Percentiles rank a stretch among this genome's conserved stretches.
These are phyloP conservation scores for Ophion ventricosus DNA, from an alignment of 2,888 invertebrate genomes.

Conservation along the genomic window DNA sequence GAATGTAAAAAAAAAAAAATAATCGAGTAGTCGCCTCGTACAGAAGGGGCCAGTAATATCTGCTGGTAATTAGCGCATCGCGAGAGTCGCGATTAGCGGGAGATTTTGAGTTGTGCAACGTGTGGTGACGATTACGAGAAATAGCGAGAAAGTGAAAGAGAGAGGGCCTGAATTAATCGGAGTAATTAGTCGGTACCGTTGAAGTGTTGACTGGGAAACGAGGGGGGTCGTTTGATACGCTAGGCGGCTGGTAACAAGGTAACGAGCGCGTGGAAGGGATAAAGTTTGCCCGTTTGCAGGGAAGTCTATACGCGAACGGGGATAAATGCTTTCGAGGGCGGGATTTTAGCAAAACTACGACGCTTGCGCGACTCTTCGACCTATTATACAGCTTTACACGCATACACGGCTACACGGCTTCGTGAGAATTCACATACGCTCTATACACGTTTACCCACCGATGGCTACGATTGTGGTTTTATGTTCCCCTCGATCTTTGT, in stretches of 20 bases:
- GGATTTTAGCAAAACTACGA: conserved; percentile 73
- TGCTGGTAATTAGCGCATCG: conserved; percentile 52
- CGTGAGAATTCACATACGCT: background rate
- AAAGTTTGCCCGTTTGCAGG: conserved; percentile 21
- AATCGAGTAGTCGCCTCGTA: background rate
- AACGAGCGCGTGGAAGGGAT: conserved; percentile 56
- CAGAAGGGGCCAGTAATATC: conserved; percentile 3
- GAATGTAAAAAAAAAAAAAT: background rate
- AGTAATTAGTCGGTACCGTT: conserved; percentile 79
- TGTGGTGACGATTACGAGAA: conserved; percentile 21
- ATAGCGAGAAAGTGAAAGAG: background rate
- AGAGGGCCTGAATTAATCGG: conserved; percentile 77
- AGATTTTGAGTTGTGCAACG: background rate
- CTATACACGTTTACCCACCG: background rate
- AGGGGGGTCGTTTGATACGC: conserved; percentile 74
- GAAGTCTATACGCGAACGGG: conserved; percentile 46
- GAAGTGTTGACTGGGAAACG: conserved; percentile 80
- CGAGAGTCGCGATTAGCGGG: conserved; percentile 20
- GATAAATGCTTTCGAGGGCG: conserved; percentile 72
- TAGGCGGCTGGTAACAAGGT: conserved; percentile 69
- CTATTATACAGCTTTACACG: conserved; percentile 26
- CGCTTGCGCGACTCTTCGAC: conserved; percentile 76
- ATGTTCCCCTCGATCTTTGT: conserved; percentile 1
- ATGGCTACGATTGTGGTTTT: background rate
- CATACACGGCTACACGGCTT: background rate